Conservation (phyloP, 2,113 vertebrate genomes). For the Porphyrio hochstetteri region DNA sequence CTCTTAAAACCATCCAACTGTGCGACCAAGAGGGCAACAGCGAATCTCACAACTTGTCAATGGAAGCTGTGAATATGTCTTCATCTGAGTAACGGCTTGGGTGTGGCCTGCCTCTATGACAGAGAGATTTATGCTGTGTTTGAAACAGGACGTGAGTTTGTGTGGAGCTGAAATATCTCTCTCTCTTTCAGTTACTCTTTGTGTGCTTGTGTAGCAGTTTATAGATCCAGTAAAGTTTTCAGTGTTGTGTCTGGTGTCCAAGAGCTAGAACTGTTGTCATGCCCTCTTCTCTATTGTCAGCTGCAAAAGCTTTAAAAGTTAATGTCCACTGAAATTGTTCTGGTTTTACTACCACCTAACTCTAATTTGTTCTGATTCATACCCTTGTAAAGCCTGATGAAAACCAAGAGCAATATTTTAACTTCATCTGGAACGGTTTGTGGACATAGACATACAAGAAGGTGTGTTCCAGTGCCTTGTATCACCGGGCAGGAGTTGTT, state of each 20-base stretch:
- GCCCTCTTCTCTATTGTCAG: background rate
- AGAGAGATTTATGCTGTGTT: background rate
- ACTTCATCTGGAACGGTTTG: background rate
- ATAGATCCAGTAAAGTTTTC: background rate
- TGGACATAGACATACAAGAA: background rate
- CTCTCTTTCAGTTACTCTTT: background rate
- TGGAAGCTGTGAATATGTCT: background rate
- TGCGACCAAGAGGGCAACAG: background rate
- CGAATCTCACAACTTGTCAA: background rate
- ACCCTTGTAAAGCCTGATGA: background rate
- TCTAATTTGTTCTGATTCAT: constrained; percentile 35
- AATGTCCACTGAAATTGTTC: constrained; percentile 2
- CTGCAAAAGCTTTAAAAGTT: constrained; percentile 28
- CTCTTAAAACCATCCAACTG: background rate
- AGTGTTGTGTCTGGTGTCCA: background rate
- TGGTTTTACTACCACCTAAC: constrained; percentile 1
- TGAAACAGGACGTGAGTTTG: background rate
- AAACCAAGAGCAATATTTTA: background rate
- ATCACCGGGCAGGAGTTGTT: background rate
- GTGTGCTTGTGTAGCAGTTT: background rate
- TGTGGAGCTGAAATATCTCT: background rate
- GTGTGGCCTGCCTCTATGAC: background rate
- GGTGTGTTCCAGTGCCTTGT: background rate
- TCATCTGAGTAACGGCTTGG: background rate
- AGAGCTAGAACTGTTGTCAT: background rate